Evolutionary conservation across 2,113 vertebrate species (phyloP).

Genomic region (Halichoerus grypus): DNA sequence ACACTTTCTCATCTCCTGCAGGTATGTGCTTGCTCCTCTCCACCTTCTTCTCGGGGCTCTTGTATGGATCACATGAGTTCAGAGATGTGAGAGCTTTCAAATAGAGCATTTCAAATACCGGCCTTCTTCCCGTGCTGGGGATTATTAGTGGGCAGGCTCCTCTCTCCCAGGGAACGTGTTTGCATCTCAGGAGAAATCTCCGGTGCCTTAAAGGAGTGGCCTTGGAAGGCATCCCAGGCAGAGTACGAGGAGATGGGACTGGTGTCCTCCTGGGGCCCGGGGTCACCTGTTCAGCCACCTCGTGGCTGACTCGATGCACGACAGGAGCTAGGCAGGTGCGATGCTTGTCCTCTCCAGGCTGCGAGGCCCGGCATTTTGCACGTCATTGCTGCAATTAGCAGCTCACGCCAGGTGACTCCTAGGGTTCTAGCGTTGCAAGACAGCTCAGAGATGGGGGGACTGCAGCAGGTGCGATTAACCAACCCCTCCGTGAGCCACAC

Average conservation of each 20-base stretch:
- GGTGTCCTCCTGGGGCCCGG: accelerated
- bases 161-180: too few species aligned
- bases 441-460: neutral
- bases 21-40: accelerated
- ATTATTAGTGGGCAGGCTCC: too few species aligned
- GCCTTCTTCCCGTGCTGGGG: neutral
- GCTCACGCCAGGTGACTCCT: neutral
- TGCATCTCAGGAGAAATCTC: neutral
- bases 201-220: neutral
- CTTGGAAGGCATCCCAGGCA: neutral
- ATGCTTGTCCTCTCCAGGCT: neutral
- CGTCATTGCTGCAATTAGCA: neutral
- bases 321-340: neutral
- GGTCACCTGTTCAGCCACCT: neutral
- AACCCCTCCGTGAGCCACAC: neutral
- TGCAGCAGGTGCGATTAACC: accelerated
- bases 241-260: neutral
- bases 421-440: neutral
- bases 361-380: accelerated
- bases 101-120: neutral
- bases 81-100: neutral
- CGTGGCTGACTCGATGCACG: accelerated
- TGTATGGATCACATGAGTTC: neutral
- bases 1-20: accelerated
- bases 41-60: neutral